Conservation (phyloP, 2,113 vertebrate species). For the Erythrocercus mccallii region DNA sequence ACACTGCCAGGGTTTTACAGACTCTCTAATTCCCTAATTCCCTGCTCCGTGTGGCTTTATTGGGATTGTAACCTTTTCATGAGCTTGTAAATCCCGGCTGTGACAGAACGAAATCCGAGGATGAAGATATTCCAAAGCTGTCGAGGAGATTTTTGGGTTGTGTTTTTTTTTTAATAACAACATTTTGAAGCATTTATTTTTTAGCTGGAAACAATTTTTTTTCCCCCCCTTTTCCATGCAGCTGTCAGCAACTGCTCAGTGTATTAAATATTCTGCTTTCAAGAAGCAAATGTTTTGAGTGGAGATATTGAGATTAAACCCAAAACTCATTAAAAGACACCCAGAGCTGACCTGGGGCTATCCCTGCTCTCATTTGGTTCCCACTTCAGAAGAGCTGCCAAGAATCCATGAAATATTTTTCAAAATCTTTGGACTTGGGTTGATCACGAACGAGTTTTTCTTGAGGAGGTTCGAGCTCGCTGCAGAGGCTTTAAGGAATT, state of each 20-base stretch:
- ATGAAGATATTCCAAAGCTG: not conserved
- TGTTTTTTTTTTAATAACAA: not conserved
- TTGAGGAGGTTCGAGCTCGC: not conserved
- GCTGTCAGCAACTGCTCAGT: not conserved
- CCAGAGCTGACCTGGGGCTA: not conserved
- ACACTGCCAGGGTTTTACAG: not conserved
- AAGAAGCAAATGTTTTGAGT: not conserved
- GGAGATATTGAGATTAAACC: not conserved
- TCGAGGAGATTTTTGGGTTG: not conserved
- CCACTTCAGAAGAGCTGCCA: not conserved
- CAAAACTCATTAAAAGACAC: not conserved
- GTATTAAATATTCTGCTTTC: not conserved
- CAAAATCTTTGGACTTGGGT: not conserved
- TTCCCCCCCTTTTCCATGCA: not conserved
- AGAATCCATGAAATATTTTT: not conserved
- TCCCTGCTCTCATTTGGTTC: not conserved
- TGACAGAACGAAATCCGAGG: not conserved
- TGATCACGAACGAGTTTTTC: not conserved
- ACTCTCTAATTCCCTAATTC: not conserved
- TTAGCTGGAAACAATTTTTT: not conserved
- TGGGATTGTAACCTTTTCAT: conserved; percentile 26
- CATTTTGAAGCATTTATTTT: not conserved
- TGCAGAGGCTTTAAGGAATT: not conserved
- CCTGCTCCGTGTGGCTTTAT: not conserved
- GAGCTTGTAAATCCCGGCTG: not conserved